Percentiles rank a stretch among this genome's conserved stretches.
Evolutionary conservation across 2,113 vertebrate species (phyloP).

Genomic region (Triplophysa dalaica): DNA sequence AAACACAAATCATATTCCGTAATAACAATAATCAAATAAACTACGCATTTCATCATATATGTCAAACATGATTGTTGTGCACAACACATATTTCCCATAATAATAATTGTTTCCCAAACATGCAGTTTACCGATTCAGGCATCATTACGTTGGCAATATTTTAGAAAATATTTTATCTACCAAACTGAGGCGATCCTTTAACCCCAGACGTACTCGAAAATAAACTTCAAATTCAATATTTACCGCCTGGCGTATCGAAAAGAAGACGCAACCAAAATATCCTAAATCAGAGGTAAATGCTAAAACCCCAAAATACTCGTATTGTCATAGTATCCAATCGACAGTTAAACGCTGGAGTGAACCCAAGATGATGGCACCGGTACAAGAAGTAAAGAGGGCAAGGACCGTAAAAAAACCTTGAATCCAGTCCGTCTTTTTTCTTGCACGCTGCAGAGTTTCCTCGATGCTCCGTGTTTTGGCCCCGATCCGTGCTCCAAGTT

Average conservation of each 20-base stretch:
- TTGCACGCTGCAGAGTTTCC: constrained; percentile 51
- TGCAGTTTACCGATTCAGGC: not conserved
- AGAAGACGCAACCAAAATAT: not conserved
- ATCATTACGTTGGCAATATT: too few species aligned
- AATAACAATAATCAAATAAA: not conserved
- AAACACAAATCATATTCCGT: not conserved
- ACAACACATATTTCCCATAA: not conserved
- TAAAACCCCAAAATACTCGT: constrained; percentile 8
- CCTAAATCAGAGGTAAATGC: not conserved
- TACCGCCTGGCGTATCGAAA: not conserved
- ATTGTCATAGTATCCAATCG: constrained; percentile 25
- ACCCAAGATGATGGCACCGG: constrained; percentile 37
- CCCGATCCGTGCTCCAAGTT: constrained; percentile 61
- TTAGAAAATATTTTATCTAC: too few species aligned
- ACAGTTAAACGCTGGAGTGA: constrained; percentile 40
- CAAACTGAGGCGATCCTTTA: not conserved
- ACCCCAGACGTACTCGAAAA: not conserved
- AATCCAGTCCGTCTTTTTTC: constrained; percentile 66
- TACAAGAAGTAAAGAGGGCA: constrained; percentile 16
- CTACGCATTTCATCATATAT: not conserved
- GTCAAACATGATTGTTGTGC: not conserved
- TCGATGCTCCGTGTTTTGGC: constrained; percentile 69
- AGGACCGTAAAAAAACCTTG: constrained; percentile 42
- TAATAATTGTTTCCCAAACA: not conserved
- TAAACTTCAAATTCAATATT: not conserved